Evolutionary conservation across 1,140 invertebrate species (phyloP), one percentile per base, ranked within the genome.

Genomic region (Scaptomyza pallida): DNA sequence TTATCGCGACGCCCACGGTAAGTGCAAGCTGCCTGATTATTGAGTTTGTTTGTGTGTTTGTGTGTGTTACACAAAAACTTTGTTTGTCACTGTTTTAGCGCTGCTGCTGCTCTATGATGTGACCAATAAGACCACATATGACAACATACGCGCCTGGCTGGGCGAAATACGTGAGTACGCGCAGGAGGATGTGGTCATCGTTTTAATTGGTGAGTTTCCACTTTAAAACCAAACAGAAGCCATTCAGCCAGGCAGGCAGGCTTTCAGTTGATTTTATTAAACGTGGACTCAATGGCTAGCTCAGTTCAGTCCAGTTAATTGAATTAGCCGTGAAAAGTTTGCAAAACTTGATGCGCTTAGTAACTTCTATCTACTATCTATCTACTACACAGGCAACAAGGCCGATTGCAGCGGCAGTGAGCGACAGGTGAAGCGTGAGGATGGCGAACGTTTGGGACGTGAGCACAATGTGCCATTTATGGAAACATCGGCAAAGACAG

Each of bases 1-100:
- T 91, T 98, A 98, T 91, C 94, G 98, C 91, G 97, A 98, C 83
- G 97, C 98, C 21, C 96, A 98, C 86, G 97, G 97, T 95, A 94
- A 93, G 91, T 86, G 19, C 2, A 5, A 5, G 21, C 19, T 41
- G 35, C 37, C n/a, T 4, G 44, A 43, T 10, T 3, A 44, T 51
- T 40, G 47, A 3, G 0, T 41, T 41, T 30, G 26, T 30, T 8
- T 30, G 5, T 30, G 8, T 30, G 26, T 30, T 30, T 50, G 12
- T 16, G 43, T 21, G 10, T 35, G 33, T 10, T 10, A 21, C 13
- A 4, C 8, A 35, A 47, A 47, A 17, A 47, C 45, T 33, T 52
- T 33, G 1, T 33, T 52, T 33, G 1, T 70, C 45, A 62, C 72
- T n/a, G n/a, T n/a, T n/a, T n/a, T n/a, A 97, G 96, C 96, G 8